A percentile compares a stretch with the other conserved stretches of the same genome.
Conservation (phyloP, 2,113 vertebrate genomes). For the Oryzias melastigma region DNA sequence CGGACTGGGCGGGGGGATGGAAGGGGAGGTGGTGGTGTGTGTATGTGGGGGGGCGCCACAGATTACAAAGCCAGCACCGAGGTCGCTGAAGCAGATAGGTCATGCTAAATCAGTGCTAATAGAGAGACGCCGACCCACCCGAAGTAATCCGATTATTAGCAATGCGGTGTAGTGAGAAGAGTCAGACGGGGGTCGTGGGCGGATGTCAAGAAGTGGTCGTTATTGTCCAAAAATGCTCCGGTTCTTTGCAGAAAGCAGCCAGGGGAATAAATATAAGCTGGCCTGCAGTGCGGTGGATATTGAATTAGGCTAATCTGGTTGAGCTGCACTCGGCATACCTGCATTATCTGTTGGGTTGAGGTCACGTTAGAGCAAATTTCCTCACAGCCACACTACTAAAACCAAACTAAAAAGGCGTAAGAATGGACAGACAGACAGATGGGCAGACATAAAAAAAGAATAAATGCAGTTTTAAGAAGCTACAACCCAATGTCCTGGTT, state of each 20-base stretch:
- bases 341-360: conserved; percentile 14
- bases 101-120: conserved; percentile 66
- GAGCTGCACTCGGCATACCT: conserved; percentile 26
- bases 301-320: conserved; percentile 49
- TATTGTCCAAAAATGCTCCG: conserved; percentile 8
- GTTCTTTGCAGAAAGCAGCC: conserved; percentile 61
- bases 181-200: not conserved
- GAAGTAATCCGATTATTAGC: conserved; percentile 68
- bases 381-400: too few species aligned
- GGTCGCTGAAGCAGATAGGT: conserved; percentile 56
- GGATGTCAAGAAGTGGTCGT: conserved; percentile 10
- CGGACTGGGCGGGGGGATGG: conserved; percentile 8
- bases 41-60: conserved; percentile 8
- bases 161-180: conserved; percentile 33
- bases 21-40: not conserved
- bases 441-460: too few species aligned
- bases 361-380: not conserved
- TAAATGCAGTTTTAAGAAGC: too few species aligned
- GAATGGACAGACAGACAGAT: too few species aligned
- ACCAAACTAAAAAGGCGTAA: too few species aligned
- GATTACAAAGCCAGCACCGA: conserved; percentile 40
- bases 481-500: too few species aligned
- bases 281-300: conserved; percentile 29
- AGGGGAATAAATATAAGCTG: conserved; percentile 43
- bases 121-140: conserved; percentile 42